A percentile compares a stretch with the other conserved stretches of the same genome.
phyloP scores from a whole-genome alignment of 1,140 invertebrate species.

The Spodoptera litura region DNA sequence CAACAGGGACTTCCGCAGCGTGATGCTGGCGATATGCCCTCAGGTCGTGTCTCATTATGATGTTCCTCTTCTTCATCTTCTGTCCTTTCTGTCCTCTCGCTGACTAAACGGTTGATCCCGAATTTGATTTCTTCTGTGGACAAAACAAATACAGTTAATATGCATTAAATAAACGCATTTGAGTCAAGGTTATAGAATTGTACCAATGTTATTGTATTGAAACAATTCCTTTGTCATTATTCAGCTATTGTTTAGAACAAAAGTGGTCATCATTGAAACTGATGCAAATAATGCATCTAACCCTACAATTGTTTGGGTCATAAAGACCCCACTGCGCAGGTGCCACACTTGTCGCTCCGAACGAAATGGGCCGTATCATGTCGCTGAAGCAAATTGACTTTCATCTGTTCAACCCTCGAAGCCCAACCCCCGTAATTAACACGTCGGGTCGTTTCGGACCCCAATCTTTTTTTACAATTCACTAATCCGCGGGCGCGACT shows the following conservation, averaged over 20 bases:
- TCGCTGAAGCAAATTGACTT: conserved; percentile 86
- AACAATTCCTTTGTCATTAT: conserved; percentile 19
- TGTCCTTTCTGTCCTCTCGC: conserved; percentile 85
- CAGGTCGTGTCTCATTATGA: conserved; percentile 80
- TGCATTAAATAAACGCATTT: neutral
- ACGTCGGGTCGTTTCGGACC: conserved; percentile 77
- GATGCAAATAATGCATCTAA: conserved; percentile 38
- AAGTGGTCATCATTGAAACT: conserved; percentile 16
- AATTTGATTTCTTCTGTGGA: conserved; percentile 91
- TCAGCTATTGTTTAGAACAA: neutral
- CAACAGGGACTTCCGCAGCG: conserved; percentile 83
- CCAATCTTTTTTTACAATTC: conserved; percentile 83
- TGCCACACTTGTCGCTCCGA: conserved; percentile 82
- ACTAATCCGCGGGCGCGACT: conserved; percentile 82
- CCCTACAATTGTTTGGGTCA: conserved; percentile 49
- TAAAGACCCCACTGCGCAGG: conserved; percentile 72
- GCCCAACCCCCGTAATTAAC: conserved; percentile 86
- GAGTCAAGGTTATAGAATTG: too few relatives aligned
- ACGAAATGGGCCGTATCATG: conserved; percentile 87
- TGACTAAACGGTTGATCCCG: conserved; percentile 90
- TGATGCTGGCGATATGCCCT: conserved; percentile 77
- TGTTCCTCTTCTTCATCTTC: conserved; percentile 84
- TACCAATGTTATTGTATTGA: neutral
- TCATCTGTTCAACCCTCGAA: conserved; percentile 79
- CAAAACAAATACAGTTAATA: conserved; percentile 61